phyloP scores from a whole-genome alignment of 2,797 vertebrate genomes.

The Coccyzus lansbergi region DNA sequence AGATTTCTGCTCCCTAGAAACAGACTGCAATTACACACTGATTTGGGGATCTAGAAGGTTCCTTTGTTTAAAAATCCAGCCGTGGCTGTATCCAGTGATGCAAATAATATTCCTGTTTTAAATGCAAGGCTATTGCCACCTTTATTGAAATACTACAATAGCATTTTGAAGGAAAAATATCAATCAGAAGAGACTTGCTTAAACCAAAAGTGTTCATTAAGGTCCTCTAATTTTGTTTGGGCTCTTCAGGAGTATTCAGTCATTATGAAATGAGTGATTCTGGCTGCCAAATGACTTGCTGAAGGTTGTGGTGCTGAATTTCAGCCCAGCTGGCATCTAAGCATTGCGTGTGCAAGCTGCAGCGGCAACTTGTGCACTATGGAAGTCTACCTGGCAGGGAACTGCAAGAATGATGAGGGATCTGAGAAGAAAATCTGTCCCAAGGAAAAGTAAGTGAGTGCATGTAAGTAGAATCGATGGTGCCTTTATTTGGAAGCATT shows the following conservation, averaged over 20 bases:
- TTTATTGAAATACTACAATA: conserved; percentile 31
- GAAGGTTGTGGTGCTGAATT: conserved; percentile 52
- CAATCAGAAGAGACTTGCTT: conserved; percentile 38
- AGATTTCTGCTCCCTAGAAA: neutral
- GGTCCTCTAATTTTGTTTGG: conserved; percentile 60
- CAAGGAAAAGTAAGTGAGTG: neutral
- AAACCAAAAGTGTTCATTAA: conserved; percentile 69
- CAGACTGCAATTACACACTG: neutral
- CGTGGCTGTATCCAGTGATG: conserved; percentile 23
- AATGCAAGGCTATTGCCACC: neutral
- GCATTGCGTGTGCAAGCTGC: neutral
- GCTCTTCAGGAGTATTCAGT: conserved; percentile 50
- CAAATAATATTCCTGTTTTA: neutral
- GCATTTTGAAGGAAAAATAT: conserved; percentile 51
- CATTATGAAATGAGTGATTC: conserved; percentile 65
- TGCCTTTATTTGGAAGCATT: neutral
- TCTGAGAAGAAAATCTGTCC: neutral
- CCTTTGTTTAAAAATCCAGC: conserved; percentile 4
- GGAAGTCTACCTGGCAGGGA: conserved; percentile 15
- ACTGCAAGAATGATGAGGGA: neutral
- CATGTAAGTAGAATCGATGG: neutral
- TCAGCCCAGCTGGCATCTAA: conserved; percentile 63
- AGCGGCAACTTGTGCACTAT: neutral
- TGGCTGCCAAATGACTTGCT: conserved; percentile 69
- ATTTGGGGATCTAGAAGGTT: neutral